phyloP scores from a whole-genome alignment of 2,113 vertebrate species.

The Enhydra lutris region DNA sequence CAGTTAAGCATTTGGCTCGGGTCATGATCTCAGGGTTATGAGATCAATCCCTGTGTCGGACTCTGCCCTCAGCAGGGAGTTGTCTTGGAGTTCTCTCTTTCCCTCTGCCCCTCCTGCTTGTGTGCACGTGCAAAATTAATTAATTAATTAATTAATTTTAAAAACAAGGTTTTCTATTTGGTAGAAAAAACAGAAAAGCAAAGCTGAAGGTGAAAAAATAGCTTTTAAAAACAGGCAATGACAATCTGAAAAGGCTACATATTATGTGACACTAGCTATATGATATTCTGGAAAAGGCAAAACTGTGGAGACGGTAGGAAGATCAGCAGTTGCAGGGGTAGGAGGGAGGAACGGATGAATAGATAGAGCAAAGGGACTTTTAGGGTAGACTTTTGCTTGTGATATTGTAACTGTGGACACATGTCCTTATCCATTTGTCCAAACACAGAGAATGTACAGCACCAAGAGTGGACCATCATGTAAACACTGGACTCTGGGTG shows the following conservation, averaged over 20 bases:
- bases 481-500: background rate
- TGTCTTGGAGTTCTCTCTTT: background rate
- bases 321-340: background rate
- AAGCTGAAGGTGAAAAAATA: background rate
- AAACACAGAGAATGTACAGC: background rate
- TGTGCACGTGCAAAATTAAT: too few species aligned
- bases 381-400: too few species aligned
- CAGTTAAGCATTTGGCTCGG: background rate
- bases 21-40: background rate
- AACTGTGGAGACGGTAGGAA: background rate
- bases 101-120: background rate
- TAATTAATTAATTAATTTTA: too few species aligned
- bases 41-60: rapidly evolving
- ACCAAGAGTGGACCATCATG: background rate
- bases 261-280: background rate
- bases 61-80: background rate
- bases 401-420: background rate
- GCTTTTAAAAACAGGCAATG: background rate
- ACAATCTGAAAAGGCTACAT: background rate
- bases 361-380: background rate
- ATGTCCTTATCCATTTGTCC: background rate
- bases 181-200: background rate
- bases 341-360: background rate
- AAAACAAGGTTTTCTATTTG: background rate
- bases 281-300: background rate